Percentiles rank a stretch among this genome's conserved stretches.
These are phyloP conservation scores for Drosophila formosana DNA, from an alignment of 2,888 invertebrate genomes.

Conservation along the genomic window DNA sequence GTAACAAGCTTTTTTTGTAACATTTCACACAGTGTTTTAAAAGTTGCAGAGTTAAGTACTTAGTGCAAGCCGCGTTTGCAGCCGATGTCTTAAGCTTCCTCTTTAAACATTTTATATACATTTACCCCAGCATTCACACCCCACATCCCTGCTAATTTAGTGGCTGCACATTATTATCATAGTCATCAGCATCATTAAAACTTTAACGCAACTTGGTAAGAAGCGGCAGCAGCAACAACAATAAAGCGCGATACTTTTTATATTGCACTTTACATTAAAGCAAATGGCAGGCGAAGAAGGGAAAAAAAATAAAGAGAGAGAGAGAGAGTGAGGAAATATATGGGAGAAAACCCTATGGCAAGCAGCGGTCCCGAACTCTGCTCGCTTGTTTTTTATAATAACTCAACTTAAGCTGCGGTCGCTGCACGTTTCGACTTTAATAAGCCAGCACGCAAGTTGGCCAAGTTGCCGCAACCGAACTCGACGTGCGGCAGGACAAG, in stretches of 20 bases:
- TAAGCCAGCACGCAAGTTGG: conserved; percentile 79
- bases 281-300: conserved; percentile 56
- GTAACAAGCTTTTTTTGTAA: too few species aligned
- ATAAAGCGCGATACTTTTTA: conserved; percentile 74
- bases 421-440: conserved; percentile 76
- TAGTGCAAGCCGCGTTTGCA: neutral
- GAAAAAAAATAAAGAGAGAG: neutral
- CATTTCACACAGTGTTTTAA: neutral
- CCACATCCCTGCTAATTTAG: conserved; percentile 73
- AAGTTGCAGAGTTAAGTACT: conserved; percentile 4
- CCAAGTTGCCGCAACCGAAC: conserved; percentile 47
- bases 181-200: conserved; percentile 82
- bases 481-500: conserved; percentile 34
- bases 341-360: conserved; percentile 10
- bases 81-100: conserved; percentile 20
- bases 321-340: neutral
- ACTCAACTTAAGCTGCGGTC: conserved; percentile 76
- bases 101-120: conserved; percentile 47
- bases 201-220: conserved; percentile 75
- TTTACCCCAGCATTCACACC: conserved; percentile 26
- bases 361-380: neutral
- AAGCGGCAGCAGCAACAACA: conserved; percentile 48
- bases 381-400: conserved; percentile 60
- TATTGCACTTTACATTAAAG: conserved; percentile 81
- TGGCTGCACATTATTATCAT: conserved; percentile 81